Percentiles rank a stretch among this genome's conserved stretches.
phyloP scores from a whole-genome alignment of 1,140 invertebrate species.

The Solenopsis invicta region DNA sequence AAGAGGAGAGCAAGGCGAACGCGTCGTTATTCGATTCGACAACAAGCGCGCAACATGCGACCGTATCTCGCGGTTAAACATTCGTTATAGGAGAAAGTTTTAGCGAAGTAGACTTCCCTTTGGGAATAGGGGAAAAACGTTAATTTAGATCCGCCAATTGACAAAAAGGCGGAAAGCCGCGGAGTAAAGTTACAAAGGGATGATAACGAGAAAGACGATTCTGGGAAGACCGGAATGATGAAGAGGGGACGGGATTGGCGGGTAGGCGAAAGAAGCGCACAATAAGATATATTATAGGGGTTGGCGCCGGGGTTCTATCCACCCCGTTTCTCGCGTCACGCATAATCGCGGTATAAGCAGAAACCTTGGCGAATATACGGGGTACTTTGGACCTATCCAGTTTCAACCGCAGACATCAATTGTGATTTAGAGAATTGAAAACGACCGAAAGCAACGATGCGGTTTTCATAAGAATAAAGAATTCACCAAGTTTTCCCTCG shows the following conservation, averaged over 20 bases:
- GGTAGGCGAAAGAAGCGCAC: background rate
- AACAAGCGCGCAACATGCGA: slow-evolving; percentile 25
- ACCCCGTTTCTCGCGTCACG: slow-evolving; percentile 33
- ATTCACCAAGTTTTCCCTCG: background rate
- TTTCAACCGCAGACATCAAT: background rate
- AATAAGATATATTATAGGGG: slow-evolving; percentile 61
- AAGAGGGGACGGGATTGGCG: background rate
- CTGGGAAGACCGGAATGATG: slow-evolving; percentile 21
- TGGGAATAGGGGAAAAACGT: background rate
- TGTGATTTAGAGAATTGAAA: background rate
- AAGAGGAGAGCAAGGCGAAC: background rate
- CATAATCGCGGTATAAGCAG: slow-evolving; percentile 53
- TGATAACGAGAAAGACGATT: slow-evolving; percentile 58
- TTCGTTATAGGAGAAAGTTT: slow-evolving; percentile 55
- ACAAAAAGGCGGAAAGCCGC: slow-evolving; percentile 54
- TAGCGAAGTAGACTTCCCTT: background rate
- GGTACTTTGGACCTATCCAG: background rate
- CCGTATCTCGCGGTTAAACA: slow-evolving; percentile 19
- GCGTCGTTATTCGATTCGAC: slow-evolving; percentile 18
- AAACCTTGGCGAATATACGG: slow-evolving; percentile 9
- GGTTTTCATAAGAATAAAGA: background rate
- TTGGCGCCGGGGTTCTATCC: slow-evolving; percentile 11
- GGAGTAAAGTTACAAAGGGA: slow-evolving; percentile 47
- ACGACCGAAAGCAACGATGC: background rate
- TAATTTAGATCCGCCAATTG: slow-evolving; percentile 58